Base-by-base conservation (phyloP, 2,888 invertebrate species). In the Taphrorychus bicolor region DNA sequence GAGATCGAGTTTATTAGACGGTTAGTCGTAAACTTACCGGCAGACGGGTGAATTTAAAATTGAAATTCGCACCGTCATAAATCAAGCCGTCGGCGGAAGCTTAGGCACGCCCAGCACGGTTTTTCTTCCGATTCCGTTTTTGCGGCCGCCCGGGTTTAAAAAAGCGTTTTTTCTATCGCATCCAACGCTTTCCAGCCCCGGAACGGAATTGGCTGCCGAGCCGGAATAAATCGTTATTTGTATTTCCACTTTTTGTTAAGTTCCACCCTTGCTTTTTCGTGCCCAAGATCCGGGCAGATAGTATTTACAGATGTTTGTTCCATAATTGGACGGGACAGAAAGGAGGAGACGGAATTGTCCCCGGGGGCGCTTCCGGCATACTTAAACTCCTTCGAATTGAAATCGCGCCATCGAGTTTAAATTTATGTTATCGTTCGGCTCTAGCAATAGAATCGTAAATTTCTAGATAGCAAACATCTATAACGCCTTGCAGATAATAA, bases 41-140 rank as follows among this genome's bases (percentile, higher is more conserved):
- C 18, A 21, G 16, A 41, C 51, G 18, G 21, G 17, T 18, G 48
- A 64, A 64, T 64, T 64, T 64, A 59, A 64, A 64, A 64, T 64
- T 64, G 64, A 64, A 64, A 64, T 64, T 64, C 23, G 22, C 64
- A 59, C 45, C 21, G 48, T 21, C 64, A 59, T 64, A 64, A 57
- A 64, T 64, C 64, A 64, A 59, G 51, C 24, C 17, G 64, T 58
- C 58, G 14, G 42, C 56, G 62, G 53, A 62, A 54, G 42, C 62
- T 42, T 19, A 62, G 62, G 54, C 62, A 63, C 63, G 63, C 63
- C 63, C 63, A 9, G 61, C 19, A 24, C 49, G 59, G 19, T 59
- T 59, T 59, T 59, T 51, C 59, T 59, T 59, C 40, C 59, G 32
- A 51, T 49, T 49, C 51, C 59, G 24, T 59, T 59, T 59, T 59